Evolutionary conservation across 37 sponge, comb jelly and placozoan genomes (phyloP).

Genomic region (Cladorhizidae sp.): DNA sequence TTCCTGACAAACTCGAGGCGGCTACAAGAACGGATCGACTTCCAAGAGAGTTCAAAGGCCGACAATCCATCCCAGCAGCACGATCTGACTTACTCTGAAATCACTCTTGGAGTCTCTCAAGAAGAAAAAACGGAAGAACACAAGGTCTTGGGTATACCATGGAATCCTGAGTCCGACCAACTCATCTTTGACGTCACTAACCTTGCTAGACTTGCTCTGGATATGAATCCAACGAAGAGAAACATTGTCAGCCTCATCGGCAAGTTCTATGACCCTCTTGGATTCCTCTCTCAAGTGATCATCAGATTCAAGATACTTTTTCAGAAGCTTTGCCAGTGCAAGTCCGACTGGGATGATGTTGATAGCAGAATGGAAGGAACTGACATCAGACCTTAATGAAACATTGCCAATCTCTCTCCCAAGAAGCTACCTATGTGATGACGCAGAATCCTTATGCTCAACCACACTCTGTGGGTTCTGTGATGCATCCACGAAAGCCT

Average conservation of each 20-base stretch:
- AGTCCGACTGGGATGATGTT: constrained; percentile 46
- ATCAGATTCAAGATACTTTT: constrained; percentile 57
- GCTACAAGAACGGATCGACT: constrained; percentile 28
- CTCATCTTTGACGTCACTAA: constrained; percentile 26
- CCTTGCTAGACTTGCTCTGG: constrained; percentile 13
- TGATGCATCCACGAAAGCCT: constrained; percentile 54
- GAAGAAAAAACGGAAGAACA: constrained; percentile 9
- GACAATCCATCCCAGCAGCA: background rate
- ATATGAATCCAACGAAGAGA: constrained; percentile 41
- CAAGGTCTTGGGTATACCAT: constrained; percentile 50
- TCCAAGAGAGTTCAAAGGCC: background rate
- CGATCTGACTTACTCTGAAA: constrained; percentile 29
- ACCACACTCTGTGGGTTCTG: constrained; percentile 55
- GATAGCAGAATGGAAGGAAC: constrained; percentile 30
- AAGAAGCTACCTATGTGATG: constrained; percentile 29
- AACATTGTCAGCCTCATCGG: constrained; percentile 38
- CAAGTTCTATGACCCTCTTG: constrained; percentile 54
- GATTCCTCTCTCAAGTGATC: constrained; percentile 48
- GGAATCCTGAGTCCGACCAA: constrained; percentile 48
- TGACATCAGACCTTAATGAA: constrained; percentile 22
- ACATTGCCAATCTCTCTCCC: constrained; percentile 28
- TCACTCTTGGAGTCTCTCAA: constrained; percentile 22
- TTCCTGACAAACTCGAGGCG: constrained; percentile 29
- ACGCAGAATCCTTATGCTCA: background rate
- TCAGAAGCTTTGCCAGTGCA: constrained; percentile 42